phyloP scores from a whole-genome alignment of 2,888 invertebrate genomes.

The Hemithea aestivaria region DNA sequence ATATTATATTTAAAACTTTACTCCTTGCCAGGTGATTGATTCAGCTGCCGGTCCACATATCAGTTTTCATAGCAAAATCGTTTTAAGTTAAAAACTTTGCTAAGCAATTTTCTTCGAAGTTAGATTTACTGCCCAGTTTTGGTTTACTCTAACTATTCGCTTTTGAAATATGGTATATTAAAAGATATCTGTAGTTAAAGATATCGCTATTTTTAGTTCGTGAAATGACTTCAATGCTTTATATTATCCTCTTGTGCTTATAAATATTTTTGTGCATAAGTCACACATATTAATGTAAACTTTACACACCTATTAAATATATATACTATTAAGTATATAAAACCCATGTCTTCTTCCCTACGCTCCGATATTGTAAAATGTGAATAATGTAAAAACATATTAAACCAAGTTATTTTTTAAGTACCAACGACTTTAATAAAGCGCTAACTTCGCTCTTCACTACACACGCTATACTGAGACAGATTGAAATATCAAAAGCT shows the following conservation, averaged over 20 bases:
- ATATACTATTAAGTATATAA: no score
- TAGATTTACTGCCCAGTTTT: constrained; percentile 11
- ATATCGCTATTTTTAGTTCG: no score
- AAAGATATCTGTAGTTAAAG: constrained; percentile 10
- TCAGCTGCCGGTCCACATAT: background rate
- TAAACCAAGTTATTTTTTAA: no score
- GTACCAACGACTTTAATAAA: constrained; percentile 44
- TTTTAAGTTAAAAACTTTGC: constrained; percentile 14
- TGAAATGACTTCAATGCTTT: no score
- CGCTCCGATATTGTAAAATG: no score
- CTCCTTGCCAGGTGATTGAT: background rate
- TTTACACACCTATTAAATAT: no score
- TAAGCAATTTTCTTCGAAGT: constrained; percentile 9
- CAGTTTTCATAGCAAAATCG: constrained; percentile 6
- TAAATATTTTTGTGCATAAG: no score
- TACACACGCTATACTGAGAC: constrained; percentile 44
- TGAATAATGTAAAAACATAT: no score
- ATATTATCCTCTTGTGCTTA: no score
- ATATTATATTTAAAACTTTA: no score
- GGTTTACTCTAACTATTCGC: constrained; percentile 13
- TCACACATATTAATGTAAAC: no score
- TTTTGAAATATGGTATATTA: constrained; percentile 5
- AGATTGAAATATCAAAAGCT: constrained; percentile 56
- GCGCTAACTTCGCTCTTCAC: constrained; percentile 47
- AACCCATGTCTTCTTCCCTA: no score